phyloP scores from a whole-genome alignment of 64 coral and sea anemone species.

The Orbicella faveolata region DNA sequence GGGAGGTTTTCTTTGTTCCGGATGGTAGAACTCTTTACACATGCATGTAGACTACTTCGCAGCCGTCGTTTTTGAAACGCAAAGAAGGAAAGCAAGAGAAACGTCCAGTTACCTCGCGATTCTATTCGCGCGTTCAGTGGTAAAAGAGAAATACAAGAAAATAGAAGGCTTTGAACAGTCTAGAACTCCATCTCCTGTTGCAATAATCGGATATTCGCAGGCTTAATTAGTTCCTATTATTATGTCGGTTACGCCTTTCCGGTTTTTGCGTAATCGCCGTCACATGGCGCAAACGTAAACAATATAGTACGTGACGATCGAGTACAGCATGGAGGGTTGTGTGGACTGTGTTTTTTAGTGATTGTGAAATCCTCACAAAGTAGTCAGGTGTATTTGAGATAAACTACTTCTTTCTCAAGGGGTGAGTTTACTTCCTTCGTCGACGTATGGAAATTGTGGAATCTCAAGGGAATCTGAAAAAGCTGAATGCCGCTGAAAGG shows the following conservation, averaged over 20 bases:
- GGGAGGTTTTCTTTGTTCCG: no score
- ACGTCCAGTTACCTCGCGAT: no score
- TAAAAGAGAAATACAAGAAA: no score
- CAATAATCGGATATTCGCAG: no score
- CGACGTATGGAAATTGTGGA: background rate
- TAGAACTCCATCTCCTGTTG: no score
- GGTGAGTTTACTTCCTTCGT: background rate
- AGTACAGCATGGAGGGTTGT: background rate
- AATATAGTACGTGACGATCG: background rate
- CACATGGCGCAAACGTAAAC: background rate
- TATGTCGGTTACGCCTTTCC: background rate
- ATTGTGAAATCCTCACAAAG: background rate
- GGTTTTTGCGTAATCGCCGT: slow-evolving; percentile 5
- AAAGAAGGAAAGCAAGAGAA: no score
- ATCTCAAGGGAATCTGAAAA: background rate
- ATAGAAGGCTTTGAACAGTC: no score
- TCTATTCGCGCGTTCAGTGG: no score
- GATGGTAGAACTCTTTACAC: no score
- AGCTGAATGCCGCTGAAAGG: slow-evolving; percentile 18
- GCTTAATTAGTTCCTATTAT: no score
- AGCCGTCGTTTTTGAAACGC: no score
- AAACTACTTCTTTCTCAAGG: background rate
- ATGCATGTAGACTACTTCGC: no score
- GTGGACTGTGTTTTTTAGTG: background rate
- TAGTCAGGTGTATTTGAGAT: background rate